These are phyloP conservation scores for Crepidodera aurea DNA, from an alignment of 2,888 invertebrate species.

Conservation along the genomic window DNA sequence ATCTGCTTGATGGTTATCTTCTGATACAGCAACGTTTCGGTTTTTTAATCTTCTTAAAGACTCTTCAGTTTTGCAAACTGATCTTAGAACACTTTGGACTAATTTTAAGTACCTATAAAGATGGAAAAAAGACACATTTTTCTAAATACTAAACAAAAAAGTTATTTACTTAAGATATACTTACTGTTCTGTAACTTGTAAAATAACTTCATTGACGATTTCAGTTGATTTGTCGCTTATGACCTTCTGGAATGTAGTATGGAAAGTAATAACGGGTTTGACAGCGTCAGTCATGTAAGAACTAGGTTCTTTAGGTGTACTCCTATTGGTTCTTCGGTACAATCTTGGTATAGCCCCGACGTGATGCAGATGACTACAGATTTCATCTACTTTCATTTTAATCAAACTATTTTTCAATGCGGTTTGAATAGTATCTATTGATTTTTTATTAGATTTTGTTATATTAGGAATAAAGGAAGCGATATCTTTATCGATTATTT, in stretches of 20 bases:
- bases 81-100: constrained; percentile 88
- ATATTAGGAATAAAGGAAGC: constrained; percentile 46
- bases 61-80: constrained; percentile 95
- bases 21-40: constrained; percentile 47
- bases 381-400: constrained; percentile 54
- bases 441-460: constrained; percentile 46
- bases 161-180: too few species aligned
- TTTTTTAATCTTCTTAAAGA: constrained; percentile 86
- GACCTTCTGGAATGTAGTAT: constrained; percentile 62
- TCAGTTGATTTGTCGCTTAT: constrained; percentile 56
- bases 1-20: constrained; percentile 63
- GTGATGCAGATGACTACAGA: constrained; percentile 74
- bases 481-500: constrained; percentile 48
- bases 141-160: too few species aligned
- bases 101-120: constrained; percentile 72
- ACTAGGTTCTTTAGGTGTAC: constrained; percentile 82
- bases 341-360: constrained; percentile 93
- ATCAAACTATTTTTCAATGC: constrained; percentile 49
- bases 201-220: constrained; percentile 61
- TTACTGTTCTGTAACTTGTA: constrained; percentile 64
- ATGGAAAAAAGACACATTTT: constrained; percentile 38
- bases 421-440: constrained; percentile 41
- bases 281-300: constrained; percentile 67
- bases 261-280: constrained; percentile 67
- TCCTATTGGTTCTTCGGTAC: constrained; percentile 91